A percentile compares a stretch with the other conserved stretches of the same genome.
phyloP scores from a whole-genome alignment of 2,888 invertebrate species.

The Acleris literana region DNA sequence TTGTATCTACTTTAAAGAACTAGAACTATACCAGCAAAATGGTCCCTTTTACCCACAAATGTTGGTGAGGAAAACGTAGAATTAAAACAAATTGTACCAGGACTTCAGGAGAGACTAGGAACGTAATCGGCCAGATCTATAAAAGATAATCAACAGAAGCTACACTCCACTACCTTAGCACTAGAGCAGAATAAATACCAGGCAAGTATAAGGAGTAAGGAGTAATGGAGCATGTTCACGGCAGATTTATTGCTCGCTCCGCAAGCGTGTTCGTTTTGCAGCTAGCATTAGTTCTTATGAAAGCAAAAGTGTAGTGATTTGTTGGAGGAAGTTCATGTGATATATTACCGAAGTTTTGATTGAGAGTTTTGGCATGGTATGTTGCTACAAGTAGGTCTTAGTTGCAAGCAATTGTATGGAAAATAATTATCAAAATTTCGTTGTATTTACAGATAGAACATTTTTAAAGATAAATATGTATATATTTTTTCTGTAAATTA shows the following conservation, averaged over 20 bases:
- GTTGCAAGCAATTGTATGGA: background rate
- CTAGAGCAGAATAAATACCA: conserved; percentile 28
- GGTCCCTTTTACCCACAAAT: too few relatives aligned
- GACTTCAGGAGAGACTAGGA: too few relatives aligned
- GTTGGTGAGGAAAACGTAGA: too few relatives aligned
- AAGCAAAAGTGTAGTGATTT: conserved; percentile 36
- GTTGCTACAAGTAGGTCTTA: conserved; percentile 7
- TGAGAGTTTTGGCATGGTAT: conserved; percentile 7
- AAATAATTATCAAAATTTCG: too few relatives aligned
- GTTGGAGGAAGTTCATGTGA: conserved; percentile 31
- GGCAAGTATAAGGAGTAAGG: conserved; percentile 34
- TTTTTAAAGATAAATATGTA: too few relatives aligned
- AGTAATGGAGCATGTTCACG: conserved; percentile 58
- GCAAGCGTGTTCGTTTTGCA: conserved; percentile 40
- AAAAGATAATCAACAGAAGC: conserved; percentile 18
- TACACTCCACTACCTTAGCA: conserved; percentile 17
- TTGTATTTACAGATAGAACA: too few relatives aligned
- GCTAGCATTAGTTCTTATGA: conserved; percentile 36
- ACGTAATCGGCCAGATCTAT: too few relatives aligned
- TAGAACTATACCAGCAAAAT: too few relatives aligned
- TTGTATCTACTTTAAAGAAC: too few relatives aligned
- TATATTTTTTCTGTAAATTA: too few relatives aligned
- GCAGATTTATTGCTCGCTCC: conserved; percentile 53
- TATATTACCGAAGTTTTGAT: conserved; percentile 31
- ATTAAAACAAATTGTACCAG: too few relatives aligned